A percentile compares a stretch with the other conserved stretches of the same genome.
Conservation (phyloP, 2,113 vertebrate species). For the Tonatia bakeri region DNA sequence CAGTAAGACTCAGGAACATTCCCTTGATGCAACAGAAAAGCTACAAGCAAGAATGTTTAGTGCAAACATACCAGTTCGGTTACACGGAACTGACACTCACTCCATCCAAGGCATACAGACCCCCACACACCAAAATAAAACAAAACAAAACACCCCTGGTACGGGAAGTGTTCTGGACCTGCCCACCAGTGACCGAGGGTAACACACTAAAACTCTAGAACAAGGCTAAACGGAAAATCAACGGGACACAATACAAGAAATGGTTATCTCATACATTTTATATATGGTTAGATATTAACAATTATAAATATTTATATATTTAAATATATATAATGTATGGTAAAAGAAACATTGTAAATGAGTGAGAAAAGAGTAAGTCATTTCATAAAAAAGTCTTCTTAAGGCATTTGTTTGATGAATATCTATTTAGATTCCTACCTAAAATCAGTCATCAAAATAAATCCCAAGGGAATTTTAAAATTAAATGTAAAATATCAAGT, state of each 20-base stretch:
- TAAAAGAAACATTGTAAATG: background rate
- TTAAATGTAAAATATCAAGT: background rate
- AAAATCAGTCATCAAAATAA: slow-evolving; percentile 18
- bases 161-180: background rate
- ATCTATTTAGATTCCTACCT: background rate
- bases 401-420: background rate
- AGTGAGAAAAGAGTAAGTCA: background rate
- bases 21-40: background rate
- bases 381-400: background rate
- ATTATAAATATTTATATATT: background rate
- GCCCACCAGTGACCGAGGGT: background rate
- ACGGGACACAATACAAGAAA: background rate
- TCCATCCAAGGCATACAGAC: background rate
- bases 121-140: background rate
- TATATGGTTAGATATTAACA: background rate
- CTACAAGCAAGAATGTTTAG: background rate
- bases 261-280: background rate
- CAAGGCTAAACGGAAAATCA: background rate
- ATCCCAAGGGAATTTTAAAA: background rate
- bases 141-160: background rate
- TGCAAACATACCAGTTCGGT: background rate
- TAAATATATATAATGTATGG: background rate
- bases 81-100: background rate
- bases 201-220: background rate
- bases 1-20: background rate